These are phyloP conservation scores for Tenthredo notha DNA, from an alignment of 2,888 invertebrate species.

Conservation along the genomic window DNA sequence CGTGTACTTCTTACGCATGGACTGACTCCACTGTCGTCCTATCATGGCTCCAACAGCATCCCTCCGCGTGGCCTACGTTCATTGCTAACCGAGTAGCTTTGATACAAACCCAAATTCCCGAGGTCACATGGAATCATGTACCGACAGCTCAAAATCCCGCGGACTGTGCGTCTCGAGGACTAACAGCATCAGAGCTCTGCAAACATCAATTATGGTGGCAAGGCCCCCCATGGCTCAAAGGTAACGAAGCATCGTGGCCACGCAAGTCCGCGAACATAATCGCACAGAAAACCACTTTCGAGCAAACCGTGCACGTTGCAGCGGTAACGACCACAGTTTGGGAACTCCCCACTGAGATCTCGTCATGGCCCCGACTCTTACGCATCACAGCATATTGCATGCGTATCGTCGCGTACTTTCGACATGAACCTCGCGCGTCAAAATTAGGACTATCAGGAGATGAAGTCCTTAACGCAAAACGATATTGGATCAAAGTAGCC, in stretches of 20 bases:
- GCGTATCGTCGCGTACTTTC: slow-evolving; percentile 15
- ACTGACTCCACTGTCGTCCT: slow-evolving; percentile 63
- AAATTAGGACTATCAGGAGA: slow-evolving; percentile 13
- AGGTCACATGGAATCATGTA: slow-evolving; percentile 65
- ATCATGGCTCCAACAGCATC: slow-evolving; percentile 61
- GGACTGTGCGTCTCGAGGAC: slow-evolving; percentile 68
- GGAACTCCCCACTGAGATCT: not conserved
- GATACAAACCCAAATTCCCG: slow-evolving; percentile 63
- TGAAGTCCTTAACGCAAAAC: slow-evolving; percentile 12
- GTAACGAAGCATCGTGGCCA: slow-evolving; percentile 49
- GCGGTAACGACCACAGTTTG: not conserved
- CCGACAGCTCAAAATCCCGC: slow-evolving; percentile 66
- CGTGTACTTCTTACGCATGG: slow-evolving; percentile 59
- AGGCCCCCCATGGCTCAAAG: slow-evolving; percentile 61
- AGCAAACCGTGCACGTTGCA: not conserved
- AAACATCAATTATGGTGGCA: slow-evolving; percentile 60
- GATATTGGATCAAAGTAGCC: slow-evolving; percentile 35
- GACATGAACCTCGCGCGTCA: not conserved
- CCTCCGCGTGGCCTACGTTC: slow-evolving; percentile 59
- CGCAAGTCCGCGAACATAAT: not conserved
- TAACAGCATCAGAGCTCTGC: slow-evolving; percentile 56
- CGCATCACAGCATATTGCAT: slow-evolving; percentile 51
- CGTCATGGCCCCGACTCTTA: slow-evolving; percentile 51
- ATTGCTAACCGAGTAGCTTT: slow-evolving; percentile 67
- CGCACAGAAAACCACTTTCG: not conserved